A percentile compares a stretch with the other conserved stretches of the same genome.
These are phyloP conservation scores for Hyposoter dolosus DNA, from an alignment of 2,888 invertebrate genomes.

Conservation along the genomic window DNA sequence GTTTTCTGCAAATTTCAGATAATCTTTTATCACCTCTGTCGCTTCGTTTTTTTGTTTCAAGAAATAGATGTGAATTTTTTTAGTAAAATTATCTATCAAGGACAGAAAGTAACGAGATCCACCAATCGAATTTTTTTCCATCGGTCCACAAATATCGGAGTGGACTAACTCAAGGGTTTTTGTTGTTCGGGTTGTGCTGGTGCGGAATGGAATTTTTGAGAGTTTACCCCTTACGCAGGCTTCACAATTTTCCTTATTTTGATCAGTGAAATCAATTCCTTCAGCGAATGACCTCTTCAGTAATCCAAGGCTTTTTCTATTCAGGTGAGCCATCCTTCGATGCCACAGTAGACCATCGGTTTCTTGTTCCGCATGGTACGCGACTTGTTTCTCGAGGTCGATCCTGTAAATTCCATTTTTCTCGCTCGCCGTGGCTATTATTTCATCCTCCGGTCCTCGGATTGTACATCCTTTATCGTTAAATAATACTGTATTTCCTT, in stretches of 20 bases:
- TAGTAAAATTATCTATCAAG: neutral
- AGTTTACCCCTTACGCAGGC: neutral
- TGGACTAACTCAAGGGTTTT: neutral
- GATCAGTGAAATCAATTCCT: no score
- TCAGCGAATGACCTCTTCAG: neutral
- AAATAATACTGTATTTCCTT: no score
- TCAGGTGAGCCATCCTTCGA: slow-evolving; percentile 17
- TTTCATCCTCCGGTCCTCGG: neutral
- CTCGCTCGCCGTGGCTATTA: no score
- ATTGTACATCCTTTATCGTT: no score
- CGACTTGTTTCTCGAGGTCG: neutral
- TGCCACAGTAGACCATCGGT: slow-evolving; percentile 6
- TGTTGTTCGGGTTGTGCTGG: neutral
- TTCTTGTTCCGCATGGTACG: no score
- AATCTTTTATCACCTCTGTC: neutral
- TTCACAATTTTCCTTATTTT: neutral
- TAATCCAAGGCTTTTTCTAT: neutral
- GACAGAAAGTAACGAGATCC: neutral
- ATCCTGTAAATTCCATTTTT: no score
- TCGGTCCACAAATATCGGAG: neutral
- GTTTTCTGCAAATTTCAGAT: neutral
- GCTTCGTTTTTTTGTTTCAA: neutral
- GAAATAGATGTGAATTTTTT: neutral
- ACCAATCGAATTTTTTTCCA: neutral
- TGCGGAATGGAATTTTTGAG: neutral